Evolutionary conservation across 1,140 invertebrate species (phyloP).

Genomic region (Heliconius himera): DNA sequence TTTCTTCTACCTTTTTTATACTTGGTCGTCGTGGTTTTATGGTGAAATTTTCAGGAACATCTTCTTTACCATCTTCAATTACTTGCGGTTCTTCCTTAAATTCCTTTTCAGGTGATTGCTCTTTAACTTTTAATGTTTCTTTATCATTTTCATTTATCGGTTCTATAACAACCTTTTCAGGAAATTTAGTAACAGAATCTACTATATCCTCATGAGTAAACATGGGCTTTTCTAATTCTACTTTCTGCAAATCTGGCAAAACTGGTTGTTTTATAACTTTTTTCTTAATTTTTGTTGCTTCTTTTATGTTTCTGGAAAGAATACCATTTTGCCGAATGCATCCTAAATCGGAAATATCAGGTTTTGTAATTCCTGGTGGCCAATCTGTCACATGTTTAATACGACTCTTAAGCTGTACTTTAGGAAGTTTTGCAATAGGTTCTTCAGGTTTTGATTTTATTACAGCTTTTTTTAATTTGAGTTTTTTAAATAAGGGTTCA

Average conservation of each 20-base stretch:
- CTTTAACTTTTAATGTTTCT: constrained; percentile 19
- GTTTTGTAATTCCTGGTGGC: constrained; percentile 82
- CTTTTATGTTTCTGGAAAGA: constrained; percentile 86
- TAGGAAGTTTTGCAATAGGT: constrained; percentile 81
- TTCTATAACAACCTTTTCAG: constrained; percentile 35
- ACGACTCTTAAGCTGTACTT: constrained; percentile 85
- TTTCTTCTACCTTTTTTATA: constrained; percentile 84
- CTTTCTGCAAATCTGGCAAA: constrained; percentile 76
- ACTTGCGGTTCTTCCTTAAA: neutral
- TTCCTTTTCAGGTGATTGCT: constrained; percentile 14
- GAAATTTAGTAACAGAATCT: constrained; percentile 34
- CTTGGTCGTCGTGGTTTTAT: constrained; percentile 80
- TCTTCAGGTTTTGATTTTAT: constrained; percentile 79
- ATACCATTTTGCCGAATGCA: constrained; percentile 84
- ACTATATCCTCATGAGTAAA: constrained; percentile 73
- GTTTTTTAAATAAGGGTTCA: constrained; percentile 82
- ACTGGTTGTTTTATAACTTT: constrained; percentile 66
- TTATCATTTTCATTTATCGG: neutral
- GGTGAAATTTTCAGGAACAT: constrained; percentile 82
- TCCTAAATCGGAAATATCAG: constrained; percentile 79
- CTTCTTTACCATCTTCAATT: constrained; percentile 36
- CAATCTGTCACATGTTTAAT: constrained; percentile 83
- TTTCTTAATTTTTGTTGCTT: constrained; percentile 85
- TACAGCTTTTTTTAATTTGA: constrained; percentile 85
- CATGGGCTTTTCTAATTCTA: constrained; percentile 73